Evolutionary conservation across 2,888 invertebrate genomes (phyloP).

Genomic region (Anthoptus insignis): DNA sequence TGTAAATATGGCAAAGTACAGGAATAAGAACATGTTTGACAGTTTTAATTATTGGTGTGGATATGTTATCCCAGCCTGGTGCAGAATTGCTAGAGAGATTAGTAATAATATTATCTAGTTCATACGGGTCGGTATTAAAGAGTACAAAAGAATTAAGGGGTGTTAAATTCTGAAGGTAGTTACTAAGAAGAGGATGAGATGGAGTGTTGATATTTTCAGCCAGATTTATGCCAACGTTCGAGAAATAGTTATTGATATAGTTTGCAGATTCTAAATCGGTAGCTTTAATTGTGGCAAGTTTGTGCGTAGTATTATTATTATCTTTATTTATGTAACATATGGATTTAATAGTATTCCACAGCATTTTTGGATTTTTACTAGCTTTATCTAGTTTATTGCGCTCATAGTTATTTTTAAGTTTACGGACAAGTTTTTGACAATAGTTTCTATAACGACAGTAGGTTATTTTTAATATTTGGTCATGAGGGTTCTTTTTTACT

Average conservation of each 20-base stretch:
- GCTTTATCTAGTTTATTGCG: constrained; percentile 16
- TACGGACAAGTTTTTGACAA: constrained; percentile 2
- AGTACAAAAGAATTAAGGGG: not conserved
- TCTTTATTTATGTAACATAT: constrained; percentile 4
- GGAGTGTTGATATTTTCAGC: not conserved
- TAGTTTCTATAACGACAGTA: too few relatives aligned
- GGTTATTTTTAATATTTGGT: too few relatives aligned
- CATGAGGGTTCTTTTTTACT: too few relatives aligned
- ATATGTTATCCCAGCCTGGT: constrained; percentile 28
- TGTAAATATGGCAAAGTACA: too few relatives aligned
- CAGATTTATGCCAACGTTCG: constrained; percentile 3
- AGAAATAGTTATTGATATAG: constrained; percentile 21
- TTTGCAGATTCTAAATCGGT: constrained; percentile 11
- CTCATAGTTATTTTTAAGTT: constrained; percentile 24
- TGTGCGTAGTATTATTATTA: not conserved
- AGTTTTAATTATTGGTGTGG: constrained; percentile 23
- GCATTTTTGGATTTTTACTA: constrained; percentile 19
- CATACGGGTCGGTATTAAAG: not conserved
- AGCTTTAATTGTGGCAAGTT: constrained; percentile 1
- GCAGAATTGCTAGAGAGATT: constrained; percentile 12
- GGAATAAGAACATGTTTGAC: too few relatives aligned
- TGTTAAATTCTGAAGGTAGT: constrained; percentile 1
- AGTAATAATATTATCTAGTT: constrained; percentile 8
- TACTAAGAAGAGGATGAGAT: not conserved
- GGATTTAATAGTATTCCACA: too few relatives aligned